phyloP scores from a whole-genome alignment of 2,797 vertebrate species.

The Amblyraja radiata region DNA sequence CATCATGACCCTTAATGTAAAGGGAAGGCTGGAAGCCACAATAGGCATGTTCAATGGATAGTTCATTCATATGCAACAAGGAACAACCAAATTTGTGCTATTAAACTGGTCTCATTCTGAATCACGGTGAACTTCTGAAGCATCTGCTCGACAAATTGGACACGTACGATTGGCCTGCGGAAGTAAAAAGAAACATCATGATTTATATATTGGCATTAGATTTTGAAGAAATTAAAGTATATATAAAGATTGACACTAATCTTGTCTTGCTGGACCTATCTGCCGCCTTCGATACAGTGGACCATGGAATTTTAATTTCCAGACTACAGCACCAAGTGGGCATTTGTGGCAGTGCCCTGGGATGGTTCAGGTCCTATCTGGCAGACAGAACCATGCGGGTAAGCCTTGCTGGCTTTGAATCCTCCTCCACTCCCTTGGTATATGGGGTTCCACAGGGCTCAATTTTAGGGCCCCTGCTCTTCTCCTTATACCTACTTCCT shows the following conservation, averaged over 20 bases:
- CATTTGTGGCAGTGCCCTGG: no score
- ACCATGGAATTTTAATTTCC: no score
- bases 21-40: constrained; percentile 65
- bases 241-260: neutral
- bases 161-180: constrained; percentile 88
- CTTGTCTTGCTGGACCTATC: no score
- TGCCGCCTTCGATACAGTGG: no score
- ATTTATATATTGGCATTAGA: neutral
- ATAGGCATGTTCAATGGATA: constrained; percentile 59
- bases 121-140: constrained; percentile 91
- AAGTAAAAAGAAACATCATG: constrained; percentile 39
- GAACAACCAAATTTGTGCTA: constrained; percentile 64
- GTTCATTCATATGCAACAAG: constrained; percentile 60
- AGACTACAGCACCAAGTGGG: no score
- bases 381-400: no score
- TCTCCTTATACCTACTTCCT: no score
- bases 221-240: neutral
- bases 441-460: no score
- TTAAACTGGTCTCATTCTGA: constrained; percentile 76
- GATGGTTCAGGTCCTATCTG: no score
- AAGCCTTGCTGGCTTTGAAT: no score
- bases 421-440: no score
- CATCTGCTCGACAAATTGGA: constrained; percentile 92
- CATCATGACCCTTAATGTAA: constrained; percentile 56
- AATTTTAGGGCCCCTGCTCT: no score